phyloP scores from a whole-genome alignment of 2,113 vertebrate species.

The Myrmophylax atrothorax region DNA sequence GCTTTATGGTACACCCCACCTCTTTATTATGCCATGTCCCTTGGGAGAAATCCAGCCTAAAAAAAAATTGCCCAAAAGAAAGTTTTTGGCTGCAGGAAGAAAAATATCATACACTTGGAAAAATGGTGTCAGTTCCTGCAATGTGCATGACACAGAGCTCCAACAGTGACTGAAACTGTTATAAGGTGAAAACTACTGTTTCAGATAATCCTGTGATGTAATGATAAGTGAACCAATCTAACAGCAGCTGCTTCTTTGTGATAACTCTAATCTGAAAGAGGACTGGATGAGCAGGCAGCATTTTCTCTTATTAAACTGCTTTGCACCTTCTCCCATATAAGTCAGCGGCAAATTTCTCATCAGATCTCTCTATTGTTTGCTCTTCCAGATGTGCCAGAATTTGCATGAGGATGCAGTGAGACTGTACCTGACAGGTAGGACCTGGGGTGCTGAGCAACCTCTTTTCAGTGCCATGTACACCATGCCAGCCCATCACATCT shows the following conservation, averaged over 20 bases:
- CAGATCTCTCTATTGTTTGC: background rate
- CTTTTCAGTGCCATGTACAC: background rate
- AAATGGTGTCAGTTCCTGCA: background rate
- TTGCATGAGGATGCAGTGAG: background rate
- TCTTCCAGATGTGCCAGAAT: background rate
- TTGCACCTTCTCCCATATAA: background rate
- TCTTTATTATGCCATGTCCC: background rate
- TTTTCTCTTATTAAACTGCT: background rate
- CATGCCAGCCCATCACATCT: background rate
- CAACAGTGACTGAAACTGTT: background rate
- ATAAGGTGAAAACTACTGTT: background rate
- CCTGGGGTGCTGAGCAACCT: fast-evolving
- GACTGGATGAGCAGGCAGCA: background rate
- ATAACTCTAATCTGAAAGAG: conserved; percentile 33
- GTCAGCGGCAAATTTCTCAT: background rate
- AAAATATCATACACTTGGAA: background rate
- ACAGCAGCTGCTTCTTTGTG: conserved; percentile 10
- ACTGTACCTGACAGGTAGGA: background rate
- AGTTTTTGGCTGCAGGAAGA: background rate
- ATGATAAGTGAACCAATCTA: background rate
- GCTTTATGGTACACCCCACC: background rate
- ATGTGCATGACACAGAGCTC: background rate
- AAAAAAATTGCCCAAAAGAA: background rate
- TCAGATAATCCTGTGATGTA: background rate
- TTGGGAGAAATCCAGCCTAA: background rate